Conservation (phyloP, 2,797 vertebrate genomes). For the Setipinna tenuifilis region DNA sequence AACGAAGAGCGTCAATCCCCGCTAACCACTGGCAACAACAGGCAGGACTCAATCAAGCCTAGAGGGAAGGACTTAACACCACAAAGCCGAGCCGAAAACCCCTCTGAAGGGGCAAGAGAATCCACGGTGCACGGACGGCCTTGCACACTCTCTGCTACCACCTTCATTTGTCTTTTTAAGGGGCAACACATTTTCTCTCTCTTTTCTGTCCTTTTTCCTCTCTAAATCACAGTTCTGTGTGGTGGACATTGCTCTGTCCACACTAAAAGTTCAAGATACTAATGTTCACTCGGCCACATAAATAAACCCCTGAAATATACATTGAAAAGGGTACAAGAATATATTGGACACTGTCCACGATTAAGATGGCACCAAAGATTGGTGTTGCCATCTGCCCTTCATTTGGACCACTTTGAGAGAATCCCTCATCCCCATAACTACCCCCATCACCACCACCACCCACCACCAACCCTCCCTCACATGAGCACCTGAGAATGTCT, state of each 20-base stretch:
- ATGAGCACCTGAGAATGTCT: background rate
- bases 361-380: background rate
- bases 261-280: background rate
- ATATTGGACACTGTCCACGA: background rate
- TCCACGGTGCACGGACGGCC: background rate
- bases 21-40: slow-evolving; percentile 37
- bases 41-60: slow-evolving; percentile 43
- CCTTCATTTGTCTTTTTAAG: slow-evolving; percentile 8
- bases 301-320: background rate
- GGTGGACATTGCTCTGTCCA: background rate
- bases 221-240: background rate
- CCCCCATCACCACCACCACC: too few relatives aligned
- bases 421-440: too few relatives aligned
- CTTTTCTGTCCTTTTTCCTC: background rate
- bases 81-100: slow-evolving; percentile 22
- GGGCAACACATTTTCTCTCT: background rate
- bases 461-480: background rate
- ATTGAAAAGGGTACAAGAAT: background rate
- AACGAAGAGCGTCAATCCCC: slow-evolving; percentile 43
- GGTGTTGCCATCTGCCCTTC: background rate
- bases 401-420: background rate
- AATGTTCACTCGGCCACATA: background rate
- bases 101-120: slow-evolving; percentile 7
- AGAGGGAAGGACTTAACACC: slow-evolving; percentile 13
- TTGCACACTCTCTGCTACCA: background rate